Base-by-base conservation (phyloP, 2,797 vertebrate species). In the Petrocephalus schoutedeni region DNA sequence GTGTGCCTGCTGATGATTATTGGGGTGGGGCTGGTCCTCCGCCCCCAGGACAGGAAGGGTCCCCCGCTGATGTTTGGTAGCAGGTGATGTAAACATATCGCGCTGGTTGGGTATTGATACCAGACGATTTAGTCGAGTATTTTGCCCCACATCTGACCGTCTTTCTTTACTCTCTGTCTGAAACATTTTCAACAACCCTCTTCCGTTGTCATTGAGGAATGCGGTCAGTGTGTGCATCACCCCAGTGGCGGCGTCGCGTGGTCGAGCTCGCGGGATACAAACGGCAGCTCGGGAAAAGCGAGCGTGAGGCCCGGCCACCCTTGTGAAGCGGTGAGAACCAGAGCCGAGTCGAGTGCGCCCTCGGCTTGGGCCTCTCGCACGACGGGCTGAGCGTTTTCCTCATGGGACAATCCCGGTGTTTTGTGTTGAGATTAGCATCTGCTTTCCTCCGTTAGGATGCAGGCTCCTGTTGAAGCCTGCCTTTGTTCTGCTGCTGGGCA, bases 401-500 rank as follows among this genome's bases (percentile, higher is more conserved):
- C 16, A 21, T 9, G 28, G 56, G 67, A 86, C 56, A 32, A 51
- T 77, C 67, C 16, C 16, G 12, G 32, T 87, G 59, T 87, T 80
- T 87, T 36, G 86, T 84, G 59, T 32, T 56, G 19, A 64, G 86
- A 19, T 54, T 36, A 87, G 87, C 87, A 87, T 83, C 49, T 53
- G 71, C 23, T 28, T 87, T 61, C 41, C 58, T 57, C 83, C 71
- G 87, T 90, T 87, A 28, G 83, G 71, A 58, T 51, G 58, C 45
- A 4, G 21, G 28, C 36, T 32, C 86, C 67, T 12, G 74, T 71
- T 86, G 36, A 87, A 89, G 86, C 85, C 54, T 19, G 21, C 84
- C 88, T 89, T 90, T 90, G 89, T 90, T 87, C 32, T 77, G 41
- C 57, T 74, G 86, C 74, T 59, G 45, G 58, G 82, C 80, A 83